Conservation (phyloP, 2,797 vertebrate species). For the Chiloscyllium punctatum region DNA sequence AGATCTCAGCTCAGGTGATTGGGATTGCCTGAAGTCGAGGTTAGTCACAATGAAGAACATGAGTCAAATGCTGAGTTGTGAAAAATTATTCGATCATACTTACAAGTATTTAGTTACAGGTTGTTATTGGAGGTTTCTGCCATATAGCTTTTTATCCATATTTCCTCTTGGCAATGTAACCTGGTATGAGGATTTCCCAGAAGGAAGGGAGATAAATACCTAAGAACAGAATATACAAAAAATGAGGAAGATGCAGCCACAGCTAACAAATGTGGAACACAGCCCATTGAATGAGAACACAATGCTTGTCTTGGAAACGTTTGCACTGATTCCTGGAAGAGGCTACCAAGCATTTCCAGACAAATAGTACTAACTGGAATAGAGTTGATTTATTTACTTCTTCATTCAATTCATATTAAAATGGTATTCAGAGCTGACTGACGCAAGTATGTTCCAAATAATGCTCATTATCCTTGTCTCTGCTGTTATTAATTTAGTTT, state of each 20-base stretch:
- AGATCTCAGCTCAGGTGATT: not conserved
- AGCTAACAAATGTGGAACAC: not conserved
- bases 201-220: not conserved
- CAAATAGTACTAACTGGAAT: not conserved
- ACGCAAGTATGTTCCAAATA: not conserved
- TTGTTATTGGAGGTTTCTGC: not conserved
- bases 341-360: not conserved
- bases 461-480: not conserved
- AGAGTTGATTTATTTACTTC: not conserved
- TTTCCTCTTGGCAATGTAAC: not conserved
- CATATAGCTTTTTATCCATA: not conserved
- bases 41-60: not conserved
- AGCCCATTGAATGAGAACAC: not conserved
- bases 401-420: conserved; percentile 1
- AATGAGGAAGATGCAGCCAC: not conserved
- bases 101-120: not conserved
- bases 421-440: not conserved
- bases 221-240: not conserved
- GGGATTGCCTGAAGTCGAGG: not conserved
- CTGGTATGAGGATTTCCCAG: not conserved
- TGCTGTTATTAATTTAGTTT: not conserved
- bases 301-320: not conserved
- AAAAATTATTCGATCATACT: not conserved
- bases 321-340: not conserved
- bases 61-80: not conserved